Base-by-base conservation (phyloP, 2,888 invertebrate genomes). In the Tiphia femorata region DNA sequence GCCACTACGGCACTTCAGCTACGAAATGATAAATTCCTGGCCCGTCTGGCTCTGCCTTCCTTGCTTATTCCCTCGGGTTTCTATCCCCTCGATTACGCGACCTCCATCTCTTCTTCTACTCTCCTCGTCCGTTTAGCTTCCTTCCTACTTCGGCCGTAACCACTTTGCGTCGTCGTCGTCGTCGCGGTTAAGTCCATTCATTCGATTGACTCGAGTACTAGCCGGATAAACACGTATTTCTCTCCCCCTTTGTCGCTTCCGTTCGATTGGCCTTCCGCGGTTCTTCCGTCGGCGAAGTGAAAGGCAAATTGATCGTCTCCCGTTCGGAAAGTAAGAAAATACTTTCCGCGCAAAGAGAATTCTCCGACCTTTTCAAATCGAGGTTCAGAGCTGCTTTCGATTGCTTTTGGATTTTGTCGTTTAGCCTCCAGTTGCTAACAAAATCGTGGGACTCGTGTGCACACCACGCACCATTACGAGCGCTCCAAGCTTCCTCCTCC, bases 11-110 rank as follows among this genome's bases (percentile, higher is more conserved):
- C 67, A 72, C 75, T 74, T 73, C 67, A 74, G 64, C 72, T 64
- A 70, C 71, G 69, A 76, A 78, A 79, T 79, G 78, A 79, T 79
- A 77, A 79, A 79, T 78, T 78, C 75, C 70, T 68, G 62, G 62
- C 68, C 58, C 64, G 69, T 72, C 62, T 68, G 60, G 58, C 38
- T 48, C 38, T 48, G 41, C 19, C 23, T 37, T 30, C 16, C 25
- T 33, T 33, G 20, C 38, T 10, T 20, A 8, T 19, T 20, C 17
- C 27, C 21, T 33, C 3, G 37, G 7, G 17, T 14, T 12, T n/a
- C 19, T 10, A 2, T 19, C 17, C 41, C 42, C 23, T 35, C 23
- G 16, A 7, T 12, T 10, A 16, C 25, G 10, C 47, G 10, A 12
- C 16, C 37, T 27, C 16, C 16, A 27, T 27, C 47, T 40, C 44